Conservation (phyloP, 2,888 invertebrate genomes). For the Apocheima hispidaria region DNA sequence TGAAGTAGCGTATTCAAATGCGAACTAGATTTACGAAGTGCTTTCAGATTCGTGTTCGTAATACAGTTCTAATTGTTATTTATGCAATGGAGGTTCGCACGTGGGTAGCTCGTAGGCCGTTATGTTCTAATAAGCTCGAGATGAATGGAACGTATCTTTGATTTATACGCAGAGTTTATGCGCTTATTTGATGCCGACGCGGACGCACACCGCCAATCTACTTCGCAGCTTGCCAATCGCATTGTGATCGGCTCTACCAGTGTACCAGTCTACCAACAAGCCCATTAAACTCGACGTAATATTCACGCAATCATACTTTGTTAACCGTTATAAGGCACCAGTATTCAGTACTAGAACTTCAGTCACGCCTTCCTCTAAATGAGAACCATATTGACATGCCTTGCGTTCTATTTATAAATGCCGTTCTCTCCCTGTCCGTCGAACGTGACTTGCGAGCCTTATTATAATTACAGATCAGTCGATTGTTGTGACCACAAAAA, state of each 20-base stretch:
- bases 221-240: slow-evolving; percentile 50
- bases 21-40: slow-evolving; percentile 47
- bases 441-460: slow-evolving; percentile 75
- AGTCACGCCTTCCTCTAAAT: slow-evolving; percentile 63
- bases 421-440: slow-evolving; percentile 58
- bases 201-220: slow-evolving; percentile 44
- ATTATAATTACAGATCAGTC: slow-evolving; percentile 84
- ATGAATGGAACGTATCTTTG: slow-evolving; percentile 47
- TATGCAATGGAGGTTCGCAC: slow-evolving; percentile 45
- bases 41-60: slow-evolving; percentile 46
- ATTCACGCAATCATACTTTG: slow-evolving; percentile 65
- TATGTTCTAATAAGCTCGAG: slow-evolving; percentile 48
- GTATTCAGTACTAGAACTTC: slow-evolving; percentile 59
- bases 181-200: slow-evolving; percentile 38
- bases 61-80: slow-evolving; percentile 50
- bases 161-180: slow-evolving; percentile 47
- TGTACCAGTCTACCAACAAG: slow-evolving; percentile 51
- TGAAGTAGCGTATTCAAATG: slow-evolving; percentile 43
- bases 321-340: slow-evolving; percentile 64
- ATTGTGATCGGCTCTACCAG: slow-evolving; percentile 56
- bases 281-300: slow-evolving; percentile 57
- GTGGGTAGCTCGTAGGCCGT: slow-evolving; percentile 47
- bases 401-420: slow-evolving; percentile 56
- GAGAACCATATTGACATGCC: slow-evolving; percentile 61
- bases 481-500: slow-evolving; percentile 80